Evolutionary conservation across 2,797 vertebrate genomes (phyloP), one percentile per base, ranked within the genome.

Genomic region (Callimico goeldii): DNA sequence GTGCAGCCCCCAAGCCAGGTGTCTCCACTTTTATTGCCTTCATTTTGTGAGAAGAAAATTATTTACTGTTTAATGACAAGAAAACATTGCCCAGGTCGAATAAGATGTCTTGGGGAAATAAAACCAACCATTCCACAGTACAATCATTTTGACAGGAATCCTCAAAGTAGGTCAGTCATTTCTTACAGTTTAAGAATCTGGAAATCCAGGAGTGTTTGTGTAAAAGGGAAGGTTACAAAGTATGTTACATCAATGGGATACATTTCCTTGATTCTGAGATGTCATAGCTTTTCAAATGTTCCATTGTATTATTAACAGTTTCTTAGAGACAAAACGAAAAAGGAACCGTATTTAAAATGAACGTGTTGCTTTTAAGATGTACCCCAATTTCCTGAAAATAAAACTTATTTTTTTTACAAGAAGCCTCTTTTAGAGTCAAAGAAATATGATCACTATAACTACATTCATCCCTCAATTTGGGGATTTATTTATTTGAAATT

Each of bases 81-180:
- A 88, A 96, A 95, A 88, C 4, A 39, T 70, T 48, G 9, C 20
- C 90, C 61, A 92, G 19, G 67, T 95, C 55, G 95, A 92, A 55
- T 90, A 91, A 67, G 55, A 83, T 39, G 33, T 96, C 91, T 81
- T 61, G 1, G 41, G 46, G 30, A 83, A 96, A 96, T 88, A 91
- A 97, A 96, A 89, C 22, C 36, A 92, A 61, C 67, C 58, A 91
- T 97, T 85, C 70, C 79, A 80, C 8, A 83, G 58, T 36, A 81
- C 58, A 95, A 36, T 75, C n/a, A 55, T 88, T 92, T 90, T 95
- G 86, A 92, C 79, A 97, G 50, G 64, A 89, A 26, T 87, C 55
- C 73, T 90, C 26, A 92, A 96, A 94, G 70, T 91, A 91, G 83
- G 76, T 96, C 91, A 91, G 46, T 36, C 5, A 1, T 91, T 86